Conservation (phyloP, 2,113 vertebrate genomes). For the Pseudopodoces humilis region DNA sequence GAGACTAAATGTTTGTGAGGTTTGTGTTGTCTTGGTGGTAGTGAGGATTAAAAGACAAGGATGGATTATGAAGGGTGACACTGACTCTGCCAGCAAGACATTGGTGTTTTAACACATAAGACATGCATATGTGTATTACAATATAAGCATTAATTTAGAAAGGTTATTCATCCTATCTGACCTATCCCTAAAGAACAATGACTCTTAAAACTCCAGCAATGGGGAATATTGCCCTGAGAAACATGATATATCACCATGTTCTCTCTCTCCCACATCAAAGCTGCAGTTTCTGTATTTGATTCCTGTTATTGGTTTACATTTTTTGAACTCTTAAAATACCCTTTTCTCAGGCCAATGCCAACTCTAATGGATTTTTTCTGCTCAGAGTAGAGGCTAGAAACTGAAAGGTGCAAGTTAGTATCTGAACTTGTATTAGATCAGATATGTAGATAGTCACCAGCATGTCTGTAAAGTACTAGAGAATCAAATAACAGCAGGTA, state of each 20-base stretch:
- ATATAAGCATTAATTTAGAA: neutral
- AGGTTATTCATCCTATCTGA: neutral
- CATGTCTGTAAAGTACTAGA: neutral
- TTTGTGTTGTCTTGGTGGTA: neutral
- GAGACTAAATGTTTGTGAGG: neutral
- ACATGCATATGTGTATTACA: neutral
- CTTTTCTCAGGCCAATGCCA: neutral
- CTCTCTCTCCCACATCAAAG: neutral
- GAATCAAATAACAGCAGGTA: constrained; percentile 8
- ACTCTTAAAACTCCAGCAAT: neutral
- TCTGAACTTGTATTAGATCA: neutral
- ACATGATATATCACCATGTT: neutral
- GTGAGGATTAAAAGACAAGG: neutral
- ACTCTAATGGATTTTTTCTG: neutral
- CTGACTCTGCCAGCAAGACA: neutral
- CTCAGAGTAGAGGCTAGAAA: neutral
- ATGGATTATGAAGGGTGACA: neutral
- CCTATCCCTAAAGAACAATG: neutral
- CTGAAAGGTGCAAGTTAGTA: neutral
- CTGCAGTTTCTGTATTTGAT: neutral
- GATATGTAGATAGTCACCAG: neutral
- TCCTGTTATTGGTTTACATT: neutral
- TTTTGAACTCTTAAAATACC: neutral
- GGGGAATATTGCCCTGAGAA: neutral
- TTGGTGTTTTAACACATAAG: neutral